phyloP scores from a whole-genome alignment of 2,797 vertebrate genomes.

The Melanotaenia pygmaea region DNA sequence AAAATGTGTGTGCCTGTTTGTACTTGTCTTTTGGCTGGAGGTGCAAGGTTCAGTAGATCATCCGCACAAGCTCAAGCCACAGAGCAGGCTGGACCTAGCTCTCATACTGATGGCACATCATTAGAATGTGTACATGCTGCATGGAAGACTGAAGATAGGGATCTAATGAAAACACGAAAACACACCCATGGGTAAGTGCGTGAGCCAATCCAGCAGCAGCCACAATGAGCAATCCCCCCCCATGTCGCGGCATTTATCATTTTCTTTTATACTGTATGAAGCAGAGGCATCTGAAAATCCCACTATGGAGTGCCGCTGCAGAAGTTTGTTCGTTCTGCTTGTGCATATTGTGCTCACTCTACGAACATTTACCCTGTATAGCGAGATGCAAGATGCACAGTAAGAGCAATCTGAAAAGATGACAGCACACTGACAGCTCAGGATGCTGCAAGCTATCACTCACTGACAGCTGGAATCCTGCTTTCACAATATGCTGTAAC shows the following conservation, averaged over 20 bases:
- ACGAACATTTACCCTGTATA: constrained; percentile 34
- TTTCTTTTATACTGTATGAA: constrained; percentile 36
- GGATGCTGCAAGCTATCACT: constrained; percentile 41
- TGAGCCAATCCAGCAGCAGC: constrained; percentile 29
- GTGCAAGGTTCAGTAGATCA: background rate
- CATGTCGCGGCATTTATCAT: constrained; percentile 43
- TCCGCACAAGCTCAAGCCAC: constrained; percentile 1
- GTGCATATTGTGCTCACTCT: background rate
- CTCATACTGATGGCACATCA: constrained; percentile 47
- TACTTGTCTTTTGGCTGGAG: constrained; percentile 22
- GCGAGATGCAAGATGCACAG: constrained; percentile 8
- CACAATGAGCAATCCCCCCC: constrained; percentile 50
- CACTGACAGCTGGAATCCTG: constrained; percentile 32
- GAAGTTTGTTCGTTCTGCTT: constrained; percentile 19
- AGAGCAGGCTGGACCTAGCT: constrained; percentile 19
- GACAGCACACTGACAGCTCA: constrained; percentile 17
- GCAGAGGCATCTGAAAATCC: constrained; percentile 9
- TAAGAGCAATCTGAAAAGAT: constrained; percentile 24
- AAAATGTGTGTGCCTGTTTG: too few species aligned
- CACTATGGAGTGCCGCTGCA: background rate
- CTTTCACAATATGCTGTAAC: constrained; percentile 25
- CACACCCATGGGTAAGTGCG: constrained; percentile 5
- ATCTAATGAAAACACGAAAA: constrained; percentile 40
- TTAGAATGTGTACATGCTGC: constrained; percentile 52
- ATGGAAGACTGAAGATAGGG: constrained; percentile 44